These are phyloP conservation scores for Tricholauxania praeusta DNA, from an alignment of 2,888 invertebrate genomes.

Conservation along the genomic window DNA sequence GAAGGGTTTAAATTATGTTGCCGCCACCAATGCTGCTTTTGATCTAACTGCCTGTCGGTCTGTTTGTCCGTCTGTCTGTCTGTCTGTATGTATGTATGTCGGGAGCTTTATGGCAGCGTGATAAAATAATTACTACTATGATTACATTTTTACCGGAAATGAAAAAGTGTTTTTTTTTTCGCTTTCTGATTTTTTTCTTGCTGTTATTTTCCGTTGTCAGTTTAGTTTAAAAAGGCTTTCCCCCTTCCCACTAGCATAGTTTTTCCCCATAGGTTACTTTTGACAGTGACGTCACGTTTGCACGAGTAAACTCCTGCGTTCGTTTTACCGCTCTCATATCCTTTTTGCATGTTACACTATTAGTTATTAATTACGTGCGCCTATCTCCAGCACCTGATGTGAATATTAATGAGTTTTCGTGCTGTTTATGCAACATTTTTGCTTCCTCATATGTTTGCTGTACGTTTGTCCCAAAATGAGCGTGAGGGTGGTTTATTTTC, in stretches of 20 bases:
- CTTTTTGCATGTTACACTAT: conserved; percentile 4
- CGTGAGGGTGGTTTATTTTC: conserved; percentile 9
- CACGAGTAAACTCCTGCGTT: neutral
- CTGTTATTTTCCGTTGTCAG: neutral
- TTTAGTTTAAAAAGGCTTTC: no score
- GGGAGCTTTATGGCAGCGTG: conserved; percentile 35
- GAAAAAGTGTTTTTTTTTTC: neutral
- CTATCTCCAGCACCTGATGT: conserved; percentile 22
- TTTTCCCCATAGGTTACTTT: neutral
- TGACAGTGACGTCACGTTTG: neutral
- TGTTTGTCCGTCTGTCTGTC: neutral
- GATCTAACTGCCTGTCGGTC: no score
- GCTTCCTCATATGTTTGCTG: conserved; percentile 4
- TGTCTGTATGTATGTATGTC: neutral
- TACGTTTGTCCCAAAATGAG: neutral
- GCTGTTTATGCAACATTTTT: conserved; percentile 8
- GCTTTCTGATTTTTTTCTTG: neutral
- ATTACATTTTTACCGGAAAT: conserved; percentile 50
- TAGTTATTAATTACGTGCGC: conserved; percentile 34
- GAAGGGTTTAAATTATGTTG: conserved; percentile 24
- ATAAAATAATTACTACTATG: conserved; percentile 59
- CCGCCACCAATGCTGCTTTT: neutral
- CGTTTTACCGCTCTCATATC: neutral
- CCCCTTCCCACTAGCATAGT: neutral
- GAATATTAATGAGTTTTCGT: conserved; percentile 28